A percentile compares a stretch with the other conserved stretches of the same genome.
These are phyloP conservation scores for Thymallus thymallus DNA, from an alignment of 2,113 vertebrate species.

Conservation along the genomic window DNA sequence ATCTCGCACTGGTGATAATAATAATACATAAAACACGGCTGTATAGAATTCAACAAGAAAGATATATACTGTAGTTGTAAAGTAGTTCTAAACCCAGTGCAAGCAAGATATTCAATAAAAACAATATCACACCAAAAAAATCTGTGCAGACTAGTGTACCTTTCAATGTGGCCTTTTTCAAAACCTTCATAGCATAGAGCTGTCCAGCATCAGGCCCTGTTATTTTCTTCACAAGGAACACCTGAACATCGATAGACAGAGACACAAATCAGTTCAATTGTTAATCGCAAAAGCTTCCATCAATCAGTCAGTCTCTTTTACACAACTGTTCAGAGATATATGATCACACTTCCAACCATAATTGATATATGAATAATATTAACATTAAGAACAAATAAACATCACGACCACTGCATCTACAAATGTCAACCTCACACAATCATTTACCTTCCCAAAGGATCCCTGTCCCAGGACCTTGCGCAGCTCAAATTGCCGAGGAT, in stretches of 20 bases:
- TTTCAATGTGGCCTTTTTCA: conserved; percentile 86
- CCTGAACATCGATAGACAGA: conserved; percentile 59
- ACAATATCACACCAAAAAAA: neutral
- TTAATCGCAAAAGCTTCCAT: too few relatives aligned
- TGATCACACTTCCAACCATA: neutral
- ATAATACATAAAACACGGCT: neutral
- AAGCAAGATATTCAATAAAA: neutral
- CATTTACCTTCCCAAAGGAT: conserved; percentile 83
- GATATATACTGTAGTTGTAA: too few relatives aligned
- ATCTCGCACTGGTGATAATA: conserved; percentile 74
- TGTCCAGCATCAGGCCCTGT: conserved; percentile 79
- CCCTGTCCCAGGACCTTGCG: conserved; percentile 85
- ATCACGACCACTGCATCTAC: neutral
- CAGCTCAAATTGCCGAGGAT: conserved; percentile 83
- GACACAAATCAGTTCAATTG: neutral
- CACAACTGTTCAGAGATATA: neutral
- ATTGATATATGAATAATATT: neutral
- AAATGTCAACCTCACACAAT: neutral
- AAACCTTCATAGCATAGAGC: conserved; percentile 87
- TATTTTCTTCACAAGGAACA: conserved; percentile 83
- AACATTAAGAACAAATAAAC: too few relatives aligned
- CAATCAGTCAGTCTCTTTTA: too few relatives aligned
- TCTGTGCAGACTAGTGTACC: conserved; percentile 56
- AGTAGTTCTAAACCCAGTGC: too few relatives aligned
- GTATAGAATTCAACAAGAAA: neutral